These are phyloP conservation scores for Deilephila elpenor DNA, from an alignment of 2,888 invertebrate genomes.

Conservation along the genomic window DNA sequence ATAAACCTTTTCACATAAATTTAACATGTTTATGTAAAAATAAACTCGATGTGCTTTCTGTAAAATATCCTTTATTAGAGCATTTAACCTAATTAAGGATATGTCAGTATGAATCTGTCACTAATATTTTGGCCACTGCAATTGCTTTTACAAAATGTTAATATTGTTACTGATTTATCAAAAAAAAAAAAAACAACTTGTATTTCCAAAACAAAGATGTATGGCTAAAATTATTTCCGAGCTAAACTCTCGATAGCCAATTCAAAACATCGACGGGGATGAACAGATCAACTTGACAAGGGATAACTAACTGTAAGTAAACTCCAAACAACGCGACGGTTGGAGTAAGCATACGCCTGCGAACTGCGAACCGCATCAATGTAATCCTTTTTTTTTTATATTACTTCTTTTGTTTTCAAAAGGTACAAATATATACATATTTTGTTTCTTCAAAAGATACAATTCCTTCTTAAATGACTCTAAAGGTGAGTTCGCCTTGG, in stretches of 20 bases:
- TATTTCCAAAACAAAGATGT: background rate
- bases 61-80: too few relatives aligned
- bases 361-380: background rate
- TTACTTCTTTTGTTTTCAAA: background rate
- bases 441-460: background rate
- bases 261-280: constrained; percentile 50
- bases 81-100: too few relatives aligned
- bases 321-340: background rate
- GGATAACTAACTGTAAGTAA: constrained; percentile 44
- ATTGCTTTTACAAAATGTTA: too few relatives aligned
- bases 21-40: too few relatives aligned
- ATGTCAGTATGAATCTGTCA: too few relatives aligned
- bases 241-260: constrained; percentile 24
- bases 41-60: too few relatives aligned
- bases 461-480: too few relatives aligned
- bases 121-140: too few relatives aligned
- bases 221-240: background rate
- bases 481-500: too few relatives aligned
- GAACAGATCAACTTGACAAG: constrained; percentile 47
- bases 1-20: too few relatives aligned
- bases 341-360: background rate
- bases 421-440: too few relatives aligned
- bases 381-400: background rate
- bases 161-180: too few relatives aligned
- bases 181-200: background rate